Conservation (phyloP, 1,140 invertebrate species). For the Protaetia brevitarsis region DNA sequence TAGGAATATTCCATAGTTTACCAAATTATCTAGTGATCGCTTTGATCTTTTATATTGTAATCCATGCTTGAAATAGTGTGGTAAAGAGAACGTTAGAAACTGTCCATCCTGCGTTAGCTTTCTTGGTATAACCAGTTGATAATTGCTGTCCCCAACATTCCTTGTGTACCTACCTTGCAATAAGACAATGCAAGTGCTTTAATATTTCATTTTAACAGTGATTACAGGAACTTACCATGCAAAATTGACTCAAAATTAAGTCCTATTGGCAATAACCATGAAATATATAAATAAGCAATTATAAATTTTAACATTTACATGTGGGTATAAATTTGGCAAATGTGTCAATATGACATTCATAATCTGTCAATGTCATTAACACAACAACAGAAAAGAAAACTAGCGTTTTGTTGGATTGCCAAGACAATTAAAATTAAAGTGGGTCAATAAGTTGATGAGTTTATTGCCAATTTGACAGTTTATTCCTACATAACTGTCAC, state of each 20-base stretch:
- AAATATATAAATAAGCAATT: neutral
- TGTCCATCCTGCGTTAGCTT: conserved; percentile 50
- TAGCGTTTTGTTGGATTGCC: no score
- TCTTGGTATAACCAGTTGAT: conserved; percentile 52
- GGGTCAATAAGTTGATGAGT: no score
- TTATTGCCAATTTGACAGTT: no score
- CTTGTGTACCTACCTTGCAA: conserved; percentile 50
- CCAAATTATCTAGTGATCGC: conserved; percentile 32
- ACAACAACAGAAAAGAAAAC: no score
- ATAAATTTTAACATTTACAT: neutral
- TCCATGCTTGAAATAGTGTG: conserved; percentile 49
- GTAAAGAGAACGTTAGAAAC: conserved; percentile 51
- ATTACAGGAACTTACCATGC: neutral
- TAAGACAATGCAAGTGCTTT: neutral
- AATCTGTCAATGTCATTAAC: no score
- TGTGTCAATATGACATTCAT: no score
- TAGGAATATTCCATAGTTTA: conserved; percentile 54
- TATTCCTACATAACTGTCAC: no score
- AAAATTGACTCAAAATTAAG: neutral
- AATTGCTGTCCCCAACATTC: conserved; percentile 45
- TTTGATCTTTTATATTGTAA: conserved; percentile 23
- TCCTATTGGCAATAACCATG: neutral
- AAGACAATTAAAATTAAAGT: no score
- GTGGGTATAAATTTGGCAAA: neutral
- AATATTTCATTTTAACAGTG: neutral